These are phyloP conservation scores for Diplogasteroides magnus DNA, from an alignment of 1,140 invertebrate genomes.

Conservation along the genomic window DNA sequence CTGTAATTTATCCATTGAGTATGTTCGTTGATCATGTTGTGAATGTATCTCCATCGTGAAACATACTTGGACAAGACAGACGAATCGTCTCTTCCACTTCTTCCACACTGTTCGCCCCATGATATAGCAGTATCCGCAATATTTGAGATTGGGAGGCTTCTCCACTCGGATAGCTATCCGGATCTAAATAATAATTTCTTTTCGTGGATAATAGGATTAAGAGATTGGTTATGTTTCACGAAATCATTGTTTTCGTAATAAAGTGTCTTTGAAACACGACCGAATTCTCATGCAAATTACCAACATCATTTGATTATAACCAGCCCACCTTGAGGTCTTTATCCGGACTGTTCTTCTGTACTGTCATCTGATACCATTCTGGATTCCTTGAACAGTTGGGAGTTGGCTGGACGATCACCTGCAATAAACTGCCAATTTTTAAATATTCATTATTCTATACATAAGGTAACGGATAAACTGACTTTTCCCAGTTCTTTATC, in stretches of 20 bases:
- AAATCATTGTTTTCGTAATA: neutral
- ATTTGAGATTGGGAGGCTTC: constrained; percentile 98
- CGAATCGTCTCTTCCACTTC: constrained; percentile 98
- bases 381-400: constrained; percentile 62
- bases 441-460: neutral
- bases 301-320: no score
- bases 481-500: constrained; percentile 90
- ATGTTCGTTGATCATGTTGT: neutral
- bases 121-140: constrained; percentile 85
- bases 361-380: constrained; percentile 95
- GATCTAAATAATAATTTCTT: neutral
- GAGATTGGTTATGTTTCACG: no score
- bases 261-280: constrained; percentile 1
- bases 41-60: no score
- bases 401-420: constrained; percentile 57
- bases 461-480: neutral
- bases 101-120: constrained; percentile 97
- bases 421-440: constrained; percentile 31
- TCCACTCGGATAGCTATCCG: constrained; percentile 73
- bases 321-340: constrained; percentile 79
- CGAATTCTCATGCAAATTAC: constrained; percentile 87
- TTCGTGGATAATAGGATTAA: neutral
- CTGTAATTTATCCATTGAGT: constrained; percentile 32
- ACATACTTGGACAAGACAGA: constrained; percentile 82
- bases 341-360: constrained; percentile 86